Evolutionary conservation across 2,797 vertebrate genomes (phyloP), one percentile per base, ranked within the genome.

Genomic region (Coregonus sp.): DNA sequence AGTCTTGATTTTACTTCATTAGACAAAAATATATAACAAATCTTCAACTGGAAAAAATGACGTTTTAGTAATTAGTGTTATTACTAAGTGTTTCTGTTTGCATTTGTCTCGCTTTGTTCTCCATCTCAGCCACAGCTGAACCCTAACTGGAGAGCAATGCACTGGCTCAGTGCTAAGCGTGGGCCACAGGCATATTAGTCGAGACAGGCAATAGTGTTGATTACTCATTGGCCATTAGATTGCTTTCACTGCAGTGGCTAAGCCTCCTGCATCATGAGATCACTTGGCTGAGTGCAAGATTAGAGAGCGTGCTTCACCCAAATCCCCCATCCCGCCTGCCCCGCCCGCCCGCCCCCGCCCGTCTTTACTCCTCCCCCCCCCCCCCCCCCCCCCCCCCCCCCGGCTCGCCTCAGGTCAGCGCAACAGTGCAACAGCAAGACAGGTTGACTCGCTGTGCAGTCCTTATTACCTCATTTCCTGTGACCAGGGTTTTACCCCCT

Each of bases 141-240:
- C 7, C 59, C 59, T 25, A 61, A 25, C 59, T 25, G 59, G 59
- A 2, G 54, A 59, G 54, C 66, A 35, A 35, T 29, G 29, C 47
- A 54, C 70, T 50, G 70, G n/a, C 47, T 51, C 70, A 51, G 9
- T 52, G 70, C 47, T 51, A 15, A 18, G n/a, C 15, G 50, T 29
- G 12, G 89, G 84, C 89, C 84, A 56, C 81, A 71, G 87, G 86
- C 87, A 91, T 93, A 93, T 94, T 92, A 89, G 92, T 92, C 89
- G 71, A 90, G 93, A 94, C 92, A 95, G 91, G 93, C 91, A 94
- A 93, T 95, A 95, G 94, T 95, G 94, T 95, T 95, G 94, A 94
- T 95, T 94, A 95, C 94, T 94, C 93, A 94, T 92, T 94, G 93
- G 93, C 90, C 94, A 95, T 95, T 95, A 95, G 94, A 94, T 94